Evolutionary conservation across 2,113 vertebrate species (phyloP), one percentile per base, ranked within the genome.

Genomic region (Ceyx melanurus): DNA sequence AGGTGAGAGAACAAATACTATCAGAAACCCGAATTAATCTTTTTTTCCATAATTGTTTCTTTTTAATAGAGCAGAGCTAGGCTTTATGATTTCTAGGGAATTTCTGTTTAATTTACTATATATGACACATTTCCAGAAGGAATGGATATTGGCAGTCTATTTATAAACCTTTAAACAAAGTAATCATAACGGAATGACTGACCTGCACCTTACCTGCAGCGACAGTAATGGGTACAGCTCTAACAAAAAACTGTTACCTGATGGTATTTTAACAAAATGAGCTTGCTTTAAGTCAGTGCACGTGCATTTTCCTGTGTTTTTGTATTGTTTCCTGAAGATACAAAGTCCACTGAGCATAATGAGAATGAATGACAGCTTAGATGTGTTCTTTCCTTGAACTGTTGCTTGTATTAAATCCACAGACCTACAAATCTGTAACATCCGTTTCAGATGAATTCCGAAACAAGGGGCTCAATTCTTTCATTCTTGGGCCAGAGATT

Each of bases 401-500:
- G 84, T 82, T 86, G 85, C 70, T 82, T 97, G 80, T 97, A 95
- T 97, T 96, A 97, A 97, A 97, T 93, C 82, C 92, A 73, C 89
- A 96, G 68, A 94, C 90, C 82, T 92, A 73, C 85, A 94, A 95
- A 98, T 98, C 97, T 96, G 87, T 97, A 97, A 85, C 86, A 94
- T 97, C 91, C 95, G 94, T 97, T 97, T 87, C 78, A 92, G 92
- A 92, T 96, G 95, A 95, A 93, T 97, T 97, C 11, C 46, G 97
- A 94, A 97, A 93, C 95, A 78, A 96, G 91, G 82, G 90, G 60
- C 90, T 95, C 88, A 42, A 15, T 97, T 96, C 96, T 97, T 97
- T 96, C 95, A 92, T 97, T 97, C 93, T 89, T 96, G 94, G 86
- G 89, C 94, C 93, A 95, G 89, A 97, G 97, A 98, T 98, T 97